Conservation (phyloP, 2,888 invertebrate genomes). For the Matsumyia berberina region DNA sequence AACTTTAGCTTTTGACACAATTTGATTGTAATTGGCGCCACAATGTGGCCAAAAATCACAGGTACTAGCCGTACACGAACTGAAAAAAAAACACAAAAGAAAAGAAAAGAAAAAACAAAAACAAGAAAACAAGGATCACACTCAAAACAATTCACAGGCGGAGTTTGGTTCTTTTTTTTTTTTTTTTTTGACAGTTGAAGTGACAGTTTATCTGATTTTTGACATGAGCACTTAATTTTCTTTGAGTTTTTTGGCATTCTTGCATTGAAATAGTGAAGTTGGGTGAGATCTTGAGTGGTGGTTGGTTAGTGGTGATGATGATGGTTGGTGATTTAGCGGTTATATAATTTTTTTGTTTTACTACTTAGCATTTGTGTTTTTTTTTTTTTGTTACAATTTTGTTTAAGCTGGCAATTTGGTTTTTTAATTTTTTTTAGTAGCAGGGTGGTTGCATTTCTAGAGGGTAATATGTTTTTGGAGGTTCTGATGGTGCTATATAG, state of each 20-base stretch:
- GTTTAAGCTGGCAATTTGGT: conserved; percentile 53
- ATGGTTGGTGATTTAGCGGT: conserved; percentile 76
- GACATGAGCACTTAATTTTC: conserved; percentile 56
- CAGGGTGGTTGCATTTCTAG: conserved; percentile 64
- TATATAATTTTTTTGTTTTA: conserved; percentile 40
- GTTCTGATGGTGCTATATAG: conserved; percentile 69
- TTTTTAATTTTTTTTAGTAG: conserved; percentile 45
- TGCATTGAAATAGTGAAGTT: conserved; percentile 61
- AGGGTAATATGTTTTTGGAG: conserved; percentile 52
- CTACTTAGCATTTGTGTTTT: conserved; percentile 57
- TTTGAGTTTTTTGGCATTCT: conserved; percentile 38
- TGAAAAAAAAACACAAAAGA: conserved; percentile 79
- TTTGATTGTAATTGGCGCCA: conserved; percentile 78
- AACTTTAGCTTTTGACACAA: conserved; percentile 67
- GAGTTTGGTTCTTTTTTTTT: conserved; percentile 29
- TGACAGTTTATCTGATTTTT: conserved; percentile 28
- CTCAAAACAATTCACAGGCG: conserved; percentile 49
- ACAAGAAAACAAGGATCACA: conserved; percentile 66
- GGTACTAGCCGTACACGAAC: conserved; percentile 84
- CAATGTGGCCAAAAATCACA: conserved; percentile 88
- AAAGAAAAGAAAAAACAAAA: conserved; percentile 65
- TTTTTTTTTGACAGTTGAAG: conserved; percentile 32
- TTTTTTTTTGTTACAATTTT: conserved; percentile 30
- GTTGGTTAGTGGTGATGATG: conserved; percentile 66
- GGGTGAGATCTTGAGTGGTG: conserved; percentile 62